These are phyloP conservation scores for Tragelaphus buxtoni DNA, from an alignment of 2,113 vertebrate species.

Conservation along the genomic window DNA sequence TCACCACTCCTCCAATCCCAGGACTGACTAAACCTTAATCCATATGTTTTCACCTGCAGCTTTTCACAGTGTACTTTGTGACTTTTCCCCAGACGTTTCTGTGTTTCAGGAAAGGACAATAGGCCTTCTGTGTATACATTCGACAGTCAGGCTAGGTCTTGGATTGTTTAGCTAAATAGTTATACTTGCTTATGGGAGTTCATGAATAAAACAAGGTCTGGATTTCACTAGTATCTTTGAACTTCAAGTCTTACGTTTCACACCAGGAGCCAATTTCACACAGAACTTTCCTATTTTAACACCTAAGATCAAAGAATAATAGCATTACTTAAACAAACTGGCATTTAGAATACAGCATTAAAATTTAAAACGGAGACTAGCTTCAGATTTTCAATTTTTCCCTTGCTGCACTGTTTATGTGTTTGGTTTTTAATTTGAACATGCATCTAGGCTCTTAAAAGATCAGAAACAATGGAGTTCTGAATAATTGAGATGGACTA, in stretches of 20 bases:
- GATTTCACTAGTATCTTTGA: constrained; percentile 33
- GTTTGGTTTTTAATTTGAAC: constrained; percentile 10
- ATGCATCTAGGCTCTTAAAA: not conserved
- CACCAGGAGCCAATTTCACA: not conserved
- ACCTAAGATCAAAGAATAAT: not conserved
- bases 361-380: not conserved
- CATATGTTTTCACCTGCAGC: not conserved
- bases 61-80: not conserved
- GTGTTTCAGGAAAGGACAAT: not conserved
- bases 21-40: not conserved
- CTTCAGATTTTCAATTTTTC: not conserved
- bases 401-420: not conserved
- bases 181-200: not conserved
- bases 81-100: not conserved
- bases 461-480: not conserved
- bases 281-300: not conserved
- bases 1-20: not conserved
- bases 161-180: not conserved
- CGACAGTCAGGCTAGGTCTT: not conserved
- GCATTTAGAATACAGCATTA: not conserved
- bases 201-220: constrained; percentile 26
- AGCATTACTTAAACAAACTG: not conserved
- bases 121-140: not conserved
- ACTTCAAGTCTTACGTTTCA: not conserved
- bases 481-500: not conserved